Base-by-base conservation (phyloP, 2,888 invertebrate species). In the Papilio elwesi region DNA sequence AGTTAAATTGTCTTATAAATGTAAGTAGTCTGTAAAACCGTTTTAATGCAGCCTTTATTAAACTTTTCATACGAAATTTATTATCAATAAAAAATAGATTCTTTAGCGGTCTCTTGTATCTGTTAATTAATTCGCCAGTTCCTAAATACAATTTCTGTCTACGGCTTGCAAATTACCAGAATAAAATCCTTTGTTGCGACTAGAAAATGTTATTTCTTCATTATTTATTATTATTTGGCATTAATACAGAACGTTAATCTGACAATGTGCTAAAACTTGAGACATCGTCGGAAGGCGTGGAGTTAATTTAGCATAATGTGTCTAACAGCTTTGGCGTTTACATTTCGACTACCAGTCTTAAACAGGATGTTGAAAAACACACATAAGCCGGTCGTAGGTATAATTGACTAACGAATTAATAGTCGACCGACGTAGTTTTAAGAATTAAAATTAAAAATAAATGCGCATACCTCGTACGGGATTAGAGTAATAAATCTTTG, bases 281-380 rank as follows among this genome's bases (percentile, higher is more conserved):
- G 43, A 16, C 71, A 68, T 47, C 49, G 59, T 64, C 16, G 26
- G 15, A 72, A 63, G 59, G 52, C 62, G 59, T 62, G 47, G 52
- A 70, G 55, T 71, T 68, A 73, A 72, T 68, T 73, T 73, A 67
- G 16, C 67, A 38, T 68, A 68, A 73, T 66, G 47, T 65, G 51
- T 73, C 64, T 53, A 64, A 69, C 48, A 69, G 16, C 52, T 53
- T 74, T 67, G 9, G 16, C 70, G 65, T 73, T 73, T 66, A 69
- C 51, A 65, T 73, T 65, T 47, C 49, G 73, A 70, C 73, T 74
- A 74, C 73, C 63, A 63, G 73, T 74, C 70, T 74, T 74, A 38
- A 70, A 70, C 70, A 74, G 73, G 73, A 74, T 74, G 70, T 74
- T n/a, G 59, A 70, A 74, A 74, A 74, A 74, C 67, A 74, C 69